Conservation (phyloP, 2,113 vertebrate genomes). For the Tapirus terrestris region DNA sequence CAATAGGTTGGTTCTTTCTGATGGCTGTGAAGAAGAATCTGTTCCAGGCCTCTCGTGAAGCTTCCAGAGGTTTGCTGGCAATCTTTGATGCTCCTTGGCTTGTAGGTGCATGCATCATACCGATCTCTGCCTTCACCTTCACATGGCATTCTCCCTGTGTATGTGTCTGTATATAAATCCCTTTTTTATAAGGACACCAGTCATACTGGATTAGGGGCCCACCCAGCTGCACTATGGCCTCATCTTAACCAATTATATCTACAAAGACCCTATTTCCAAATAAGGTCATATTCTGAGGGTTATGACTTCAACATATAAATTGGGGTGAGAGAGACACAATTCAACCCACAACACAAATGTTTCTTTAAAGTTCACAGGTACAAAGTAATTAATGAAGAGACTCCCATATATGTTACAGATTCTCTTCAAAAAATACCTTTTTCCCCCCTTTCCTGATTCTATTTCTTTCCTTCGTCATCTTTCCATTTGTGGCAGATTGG, state of each 20-base stretch:
- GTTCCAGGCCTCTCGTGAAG: neutral
- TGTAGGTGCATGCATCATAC: neutral
- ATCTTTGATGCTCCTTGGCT: neutral
- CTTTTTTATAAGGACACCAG: neutral
- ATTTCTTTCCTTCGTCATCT: neutral
- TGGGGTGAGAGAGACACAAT: neutral
- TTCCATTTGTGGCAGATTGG: neutral
- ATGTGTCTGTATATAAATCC: neutral
- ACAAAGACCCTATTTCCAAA: neutral
- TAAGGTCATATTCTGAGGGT: neutral
- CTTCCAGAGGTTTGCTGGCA: neutral
- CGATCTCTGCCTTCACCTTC: neutral
- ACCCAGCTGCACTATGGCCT: neutral
- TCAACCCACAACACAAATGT: neutral
- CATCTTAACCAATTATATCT: neutral
- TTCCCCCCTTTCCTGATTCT: neutral
- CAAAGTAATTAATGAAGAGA: neutral
- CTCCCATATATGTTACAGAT: neutral
- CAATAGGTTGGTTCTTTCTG: neutral
- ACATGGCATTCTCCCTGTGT: fast-evolving
- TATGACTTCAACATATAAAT: neutral
- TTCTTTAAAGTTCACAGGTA: neutral
- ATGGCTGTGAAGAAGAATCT: neutral
- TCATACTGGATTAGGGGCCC: neutral
- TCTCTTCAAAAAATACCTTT: neutral